phyloP scores from a whole-genome alignment of 2,888 invertebrate genomes.

The Drosophila nr. medialis region DNA sequence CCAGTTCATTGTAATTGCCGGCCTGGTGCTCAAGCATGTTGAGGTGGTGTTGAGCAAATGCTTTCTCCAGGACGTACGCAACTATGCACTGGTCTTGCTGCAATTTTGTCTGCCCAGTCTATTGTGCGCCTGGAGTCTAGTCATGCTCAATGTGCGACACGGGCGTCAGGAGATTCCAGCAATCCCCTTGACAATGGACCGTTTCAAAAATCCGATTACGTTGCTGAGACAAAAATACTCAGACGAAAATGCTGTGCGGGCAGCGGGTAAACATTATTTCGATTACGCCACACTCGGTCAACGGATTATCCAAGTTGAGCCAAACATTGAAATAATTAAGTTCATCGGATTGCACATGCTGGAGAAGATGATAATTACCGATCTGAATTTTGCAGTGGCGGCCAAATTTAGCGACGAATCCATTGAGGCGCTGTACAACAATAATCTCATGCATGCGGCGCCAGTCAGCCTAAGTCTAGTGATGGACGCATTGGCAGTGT shows the following conservation, averaged over 20 bases:
- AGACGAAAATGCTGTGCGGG: constrained; percentile 1
- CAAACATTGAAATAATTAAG: background rate
- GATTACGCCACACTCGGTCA: background rate
- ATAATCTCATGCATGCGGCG: constrained; percentile 38
- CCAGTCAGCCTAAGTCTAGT: constrained; percentile 57
- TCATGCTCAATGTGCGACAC: constrained; percentile 1
- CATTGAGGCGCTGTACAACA: constrained; percentile 57
- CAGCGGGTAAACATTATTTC: constrained; percentile 28
- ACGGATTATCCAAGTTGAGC: constrained; percentile 15
- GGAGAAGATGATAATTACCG: constrained; percentile 16
- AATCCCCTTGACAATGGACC: background rate
- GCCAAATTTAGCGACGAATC: constrained; percentile 27
- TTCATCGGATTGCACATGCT: constrained; percentile 13
- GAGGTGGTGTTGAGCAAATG: constrained; percentile 31
- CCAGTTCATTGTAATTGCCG: fast-evolving
- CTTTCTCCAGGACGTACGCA: constrained; percentile 33
- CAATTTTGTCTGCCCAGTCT: constrained; percentile 39
- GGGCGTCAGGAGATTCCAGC: background rate
- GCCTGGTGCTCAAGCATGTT: constrained; percentile 10
- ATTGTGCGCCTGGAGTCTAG: constrained; percentile 25
- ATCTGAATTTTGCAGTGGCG: constrained; percentile 38
- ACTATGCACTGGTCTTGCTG: constrained; percentile 22
- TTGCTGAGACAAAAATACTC: constrained; percentile 3
- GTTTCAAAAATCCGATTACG: background rate
- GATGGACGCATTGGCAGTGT: constrained; percentile 62